Evolutionary conservation across 2,113 vertebrate species (phyloP).

Genomic region (Passerina amoena): DNA sequence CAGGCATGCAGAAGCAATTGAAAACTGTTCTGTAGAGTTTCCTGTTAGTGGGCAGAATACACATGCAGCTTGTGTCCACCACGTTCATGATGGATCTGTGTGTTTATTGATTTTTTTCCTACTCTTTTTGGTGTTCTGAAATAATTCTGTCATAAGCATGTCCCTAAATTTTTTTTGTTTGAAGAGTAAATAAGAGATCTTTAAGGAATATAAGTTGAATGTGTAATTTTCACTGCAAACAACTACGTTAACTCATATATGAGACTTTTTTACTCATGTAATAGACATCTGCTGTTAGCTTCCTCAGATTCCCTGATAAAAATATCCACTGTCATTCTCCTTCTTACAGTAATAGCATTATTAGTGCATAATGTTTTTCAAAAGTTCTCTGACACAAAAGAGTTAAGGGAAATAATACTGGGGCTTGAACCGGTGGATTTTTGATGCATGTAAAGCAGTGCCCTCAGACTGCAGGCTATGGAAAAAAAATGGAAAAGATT

Average conservation of each 20-base stretch:
- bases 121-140: not conserved
- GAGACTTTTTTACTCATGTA: not conserved
- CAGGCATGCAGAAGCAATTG: not conserved
- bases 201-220: not conserved
- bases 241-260: not conserved
- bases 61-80: not conserved
- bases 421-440: not conserved
- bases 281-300: not conserved
- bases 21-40: not conserved
- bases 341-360: not conserved
- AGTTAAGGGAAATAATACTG: not conserved
- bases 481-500: not conserved
- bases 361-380: not conserved
- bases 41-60: not conserved
- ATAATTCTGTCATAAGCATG: not conserved
- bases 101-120: not conserved
- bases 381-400: not conserved
- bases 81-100: fast-evolving
- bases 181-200: no score
- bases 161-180: not conserved
- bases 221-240: not conserved
- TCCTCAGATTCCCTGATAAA: not conserved
- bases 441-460: not conserved
- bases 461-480: fast-evolving
- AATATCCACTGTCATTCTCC: not conserved